phyloP scores from a whole-genome alignment of 2,797 vertebrate species.

The Sebastiscus tertius region DNA sequence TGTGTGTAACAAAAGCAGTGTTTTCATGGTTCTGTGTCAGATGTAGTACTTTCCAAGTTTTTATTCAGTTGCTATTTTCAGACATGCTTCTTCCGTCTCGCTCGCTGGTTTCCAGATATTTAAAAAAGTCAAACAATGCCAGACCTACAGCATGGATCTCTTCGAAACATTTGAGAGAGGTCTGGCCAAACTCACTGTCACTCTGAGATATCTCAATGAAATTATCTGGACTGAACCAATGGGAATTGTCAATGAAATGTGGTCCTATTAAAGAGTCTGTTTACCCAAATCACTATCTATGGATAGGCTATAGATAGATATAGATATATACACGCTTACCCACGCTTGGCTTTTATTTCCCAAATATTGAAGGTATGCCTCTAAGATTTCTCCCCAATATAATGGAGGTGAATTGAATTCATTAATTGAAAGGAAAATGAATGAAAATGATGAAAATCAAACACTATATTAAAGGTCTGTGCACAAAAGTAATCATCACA shows the following conservation, averaged over 20 bases:
- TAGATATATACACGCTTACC: background rate
- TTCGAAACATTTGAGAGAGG: background rate
- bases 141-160: background rate
- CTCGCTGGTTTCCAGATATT: conserved; percentile 2
- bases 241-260: conserved; percentile 10
- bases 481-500: background rate
- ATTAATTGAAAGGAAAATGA: background rate
- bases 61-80: background rate
- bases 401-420: background rate
- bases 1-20: background rate
- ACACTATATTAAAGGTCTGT: background rate
- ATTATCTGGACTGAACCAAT: background rate
- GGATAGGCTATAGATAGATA: too few relatives aligned
- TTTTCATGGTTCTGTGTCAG: background rate
- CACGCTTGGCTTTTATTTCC: background rate
- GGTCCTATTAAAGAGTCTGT: background rate
- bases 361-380: background rate
- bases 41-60: background rate
- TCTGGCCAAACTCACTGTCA: conserved; percentile 14
- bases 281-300: background rate
- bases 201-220: conserved; percentile 20
- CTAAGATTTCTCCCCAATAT: background rate
- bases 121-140: background rate
- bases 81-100: background rate
- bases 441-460: background rate